phyloP scores from a whole-genome alignment of 2,797 vertebrate genomes.

The Pogonophryne albipinna region DNA sequence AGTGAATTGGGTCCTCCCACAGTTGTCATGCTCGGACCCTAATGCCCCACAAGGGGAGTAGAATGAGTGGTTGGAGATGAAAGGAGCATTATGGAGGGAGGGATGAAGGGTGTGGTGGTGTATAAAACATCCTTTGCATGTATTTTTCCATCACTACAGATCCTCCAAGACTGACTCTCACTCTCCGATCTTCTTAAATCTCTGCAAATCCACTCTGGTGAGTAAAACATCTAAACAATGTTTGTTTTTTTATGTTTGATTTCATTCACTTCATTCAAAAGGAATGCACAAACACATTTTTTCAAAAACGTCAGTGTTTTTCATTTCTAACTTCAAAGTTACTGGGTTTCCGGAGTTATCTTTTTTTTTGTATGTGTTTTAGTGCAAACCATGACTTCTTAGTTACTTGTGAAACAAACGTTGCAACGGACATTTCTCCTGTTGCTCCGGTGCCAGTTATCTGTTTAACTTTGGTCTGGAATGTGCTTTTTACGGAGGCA shows the following conservation, averaged over 20 bases:
- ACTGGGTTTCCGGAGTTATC: no score
- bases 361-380: neutral
- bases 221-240: conserved; percentile 46
- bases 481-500: neutral
- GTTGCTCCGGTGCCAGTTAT: neutral
- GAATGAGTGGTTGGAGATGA: conserved; percentile 55
- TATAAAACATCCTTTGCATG: conserved; percentile 67
- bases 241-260: neutral
- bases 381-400: neutral
- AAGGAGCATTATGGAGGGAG: conserved; percentile 43
- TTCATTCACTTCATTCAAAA: accelerated
- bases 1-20: no score
- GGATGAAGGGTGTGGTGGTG: conserved; percentile 66
- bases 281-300: neutral
- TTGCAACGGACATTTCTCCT: neutral
- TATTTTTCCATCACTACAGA: conserved; percentile 48
- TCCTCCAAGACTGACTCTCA: conserved; percentile 17
- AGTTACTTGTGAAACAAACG: neutral
- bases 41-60: neutral
- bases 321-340: conserved; percentile 2
- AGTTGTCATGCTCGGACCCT: no score
- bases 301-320: neutral
- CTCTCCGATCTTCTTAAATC: neutral
- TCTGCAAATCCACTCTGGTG: conserved; percentile 53
- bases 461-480: neutral